Percentiles rank a stretch among this genome's conserved stretches.
phyloP scores from a whole-genome alignment of 2,797 vertebrate genomes.

The Danionella dracula region DNA sequence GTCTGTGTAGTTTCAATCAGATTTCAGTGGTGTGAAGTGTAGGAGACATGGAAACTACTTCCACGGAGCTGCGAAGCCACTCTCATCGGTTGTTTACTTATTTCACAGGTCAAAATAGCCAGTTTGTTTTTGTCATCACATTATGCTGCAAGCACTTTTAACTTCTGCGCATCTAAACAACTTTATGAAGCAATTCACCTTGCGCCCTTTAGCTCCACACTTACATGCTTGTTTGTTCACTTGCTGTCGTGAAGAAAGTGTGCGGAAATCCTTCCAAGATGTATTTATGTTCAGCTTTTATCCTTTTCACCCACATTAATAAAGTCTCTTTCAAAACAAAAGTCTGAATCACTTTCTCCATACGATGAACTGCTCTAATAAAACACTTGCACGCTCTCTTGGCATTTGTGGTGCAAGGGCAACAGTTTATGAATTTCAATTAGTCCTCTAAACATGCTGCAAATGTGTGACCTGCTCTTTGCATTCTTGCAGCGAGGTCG shows the following conservation, averaged over 20 bases:
- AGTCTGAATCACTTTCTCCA: slow-evolving; percentile 21
- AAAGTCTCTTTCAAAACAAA: slow-evolving; percentile 30
- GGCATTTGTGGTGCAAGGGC: neutral
- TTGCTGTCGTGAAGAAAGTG: slow-evolving; percentile 3
- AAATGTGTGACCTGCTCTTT: slow-evolving; percentile 6
- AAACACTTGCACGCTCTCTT: neutral
- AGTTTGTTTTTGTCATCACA: no score
- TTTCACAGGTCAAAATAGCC: no score
- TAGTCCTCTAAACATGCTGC: neutral
- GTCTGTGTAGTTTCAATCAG: slow-evolving; percentile 94
- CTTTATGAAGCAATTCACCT: slow-evolving; percentile 15
- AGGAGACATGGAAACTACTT: slow-evolving; percentile 80
- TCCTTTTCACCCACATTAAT: slow-evolving; percentile 30
- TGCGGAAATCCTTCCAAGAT: neutral
- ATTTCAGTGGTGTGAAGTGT: slow-evolving; percentile 99
- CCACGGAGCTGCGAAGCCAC: no score
- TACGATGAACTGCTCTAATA: slow-evolving; percentile 15
- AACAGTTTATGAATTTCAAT: slow-evolving; percentile 4
- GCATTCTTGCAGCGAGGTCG: neutral
- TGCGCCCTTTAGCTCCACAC: neutral
- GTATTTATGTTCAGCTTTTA: slow-evolving; percentile 23
- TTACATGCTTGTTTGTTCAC: slow-evolving; percentile 12
- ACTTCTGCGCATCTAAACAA: slow-evolving; percentile 16
- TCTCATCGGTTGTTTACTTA: no score
- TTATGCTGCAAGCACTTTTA: neutral